Conservation (phyloP, 2,888 invertebrate genomes). For the Mythimna loreyi region DNA sequence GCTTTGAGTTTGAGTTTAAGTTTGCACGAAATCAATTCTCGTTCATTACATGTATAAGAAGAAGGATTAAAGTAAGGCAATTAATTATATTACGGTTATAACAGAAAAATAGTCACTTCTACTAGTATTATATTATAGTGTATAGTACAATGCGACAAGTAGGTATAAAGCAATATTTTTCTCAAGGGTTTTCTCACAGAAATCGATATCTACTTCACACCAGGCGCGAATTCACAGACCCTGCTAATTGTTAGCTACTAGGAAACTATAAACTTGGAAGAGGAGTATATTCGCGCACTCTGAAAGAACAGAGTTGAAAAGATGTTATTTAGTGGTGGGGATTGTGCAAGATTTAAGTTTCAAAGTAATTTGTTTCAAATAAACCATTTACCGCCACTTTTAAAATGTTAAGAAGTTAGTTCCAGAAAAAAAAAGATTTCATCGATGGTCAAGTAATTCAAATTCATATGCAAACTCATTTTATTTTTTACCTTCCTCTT, state of each 20-base stretch:
- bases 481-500: too few species aligned
- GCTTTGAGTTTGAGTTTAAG: too few species aligned
- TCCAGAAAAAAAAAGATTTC: conserved; percentile 18
- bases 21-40: too few species aligned
- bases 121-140: too few species aligned
- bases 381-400: too few species aligned
- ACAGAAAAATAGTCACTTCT: too few species aligned
- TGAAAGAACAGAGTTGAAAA: conserved; percentile 28
- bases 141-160: too few species aligned
- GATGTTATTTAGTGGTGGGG: conserved; percentile 44
- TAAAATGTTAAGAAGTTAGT: too few species aligned
- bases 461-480: background rate
- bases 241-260: conserved; percentile 39
- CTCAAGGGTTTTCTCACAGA: conserved; percentile 3
- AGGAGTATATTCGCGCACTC: conserved; percentile 37
- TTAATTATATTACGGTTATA: too few species aligned
- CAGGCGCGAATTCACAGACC: conserved; percentile 14
- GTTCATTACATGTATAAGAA: too few species aligned
- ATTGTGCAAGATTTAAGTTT: conserved; percentile 6
- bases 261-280: conserved; percentile 58
- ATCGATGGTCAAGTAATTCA: conserved; percentile 13
- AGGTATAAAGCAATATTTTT: conserved; percentile 7
- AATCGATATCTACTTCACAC: conserved; percentile 35
- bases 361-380: too few species aligned
- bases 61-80: too few species aligned